Evolutionary conservation across 2,113 vertebrate genomes (phyloP).

Genomic region (Sapajus apella): DNA sequence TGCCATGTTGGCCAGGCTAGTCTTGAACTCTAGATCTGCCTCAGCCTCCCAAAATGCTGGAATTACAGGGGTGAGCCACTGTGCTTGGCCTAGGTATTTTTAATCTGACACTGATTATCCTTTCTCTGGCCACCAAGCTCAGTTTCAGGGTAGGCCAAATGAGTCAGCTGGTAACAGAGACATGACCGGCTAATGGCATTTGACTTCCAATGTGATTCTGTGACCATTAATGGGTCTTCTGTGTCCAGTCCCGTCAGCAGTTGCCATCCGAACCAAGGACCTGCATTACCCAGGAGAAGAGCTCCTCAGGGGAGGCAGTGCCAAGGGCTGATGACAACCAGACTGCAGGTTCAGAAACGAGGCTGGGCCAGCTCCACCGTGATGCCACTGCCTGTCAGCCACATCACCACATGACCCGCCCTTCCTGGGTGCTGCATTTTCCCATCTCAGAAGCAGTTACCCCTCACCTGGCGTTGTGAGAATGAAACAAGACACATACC

Average conservation of each 20-base stretch:
- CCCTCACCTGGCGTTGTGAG: not conserved
- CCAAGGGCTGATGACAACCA: too few relatives aligned
- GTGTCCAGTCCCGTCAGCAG: fast-evolving
- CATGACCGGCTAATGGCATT: not conserved
- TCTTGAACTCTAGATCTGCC: too few relatives aligned
- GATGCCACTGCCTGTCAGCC: fast-evolving
- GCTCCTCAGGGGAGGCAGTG: not conserved
- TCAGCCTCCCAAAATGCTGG: too few relatives aligned
- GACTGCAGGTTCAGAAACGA: not conserved
- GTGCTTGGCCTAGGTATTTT: not conserved
- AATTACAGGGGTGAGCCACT: too few relatives aligned
- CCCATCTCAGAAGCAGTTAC: not conserved
- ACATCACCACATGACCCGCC: fast-evolving
- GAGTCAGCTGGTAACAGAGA: not conserved
- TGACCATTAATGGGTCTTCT: fast-evolving
- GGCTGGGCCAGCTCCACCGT: not conserved
- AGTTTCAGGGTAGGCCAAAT: not conserved
- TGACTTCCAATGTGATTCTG: not conserved
- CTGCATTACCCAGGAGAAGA: not conserved
- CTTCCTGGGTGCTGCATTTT: not conserved
- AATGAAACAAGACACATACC: not conserved
- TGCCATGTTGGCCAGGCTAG: too few relatives aligned
- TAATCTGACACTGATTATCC: not conserved
- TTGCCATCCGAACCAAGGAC: not conserved
- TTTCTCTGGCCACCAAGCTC: not conserved